phyloP scores from a whole-genome alignment of 2,888 invertebrate species.

The Allophyes oxyacanthae region DNA sequence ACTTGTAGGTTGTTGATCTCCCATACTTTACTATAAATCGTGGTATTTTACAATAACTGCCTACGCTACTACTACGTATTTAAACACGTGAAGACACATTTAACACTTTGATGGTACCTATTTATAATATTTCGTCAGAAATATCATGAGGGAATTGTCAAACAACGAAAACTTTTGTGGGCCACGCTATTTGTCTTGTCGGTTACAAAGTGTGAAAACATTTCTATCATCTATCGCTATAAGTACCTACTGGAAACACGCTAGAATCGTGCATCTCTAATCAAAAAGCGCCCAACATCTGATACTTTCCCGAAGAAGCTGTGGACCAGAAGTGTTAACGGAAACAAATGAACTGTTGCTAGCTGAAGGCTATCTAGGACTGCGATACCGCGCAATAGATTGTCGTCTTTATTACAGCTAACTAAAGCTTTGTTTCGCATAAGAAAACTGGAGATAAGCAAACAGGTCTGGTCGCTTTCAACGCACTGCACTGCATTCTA shows the following conservation, averaged over 20 bases:
- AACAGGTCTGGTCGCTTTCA: slow-evolving; percentile 83
- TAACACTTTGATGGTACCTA: slow-evolving; percentile 65
- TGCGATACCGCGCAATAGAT: slow-evolving; percentile 47
- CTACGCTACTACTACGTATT: slow-evolving; percentile 42
- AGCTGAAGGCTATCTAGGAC: slow-evolving; percentile 77
- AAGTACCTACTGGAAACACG: too few relatives aligned
- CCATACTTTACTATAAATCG: slow-evolving; percentile 65
- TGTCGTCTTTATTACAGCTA: slow-evolving; percentile 51
- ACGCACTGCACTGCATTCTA: slow-evolving; percentile 81
- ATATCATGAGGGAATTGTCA: slow-evolving; percentile 54
- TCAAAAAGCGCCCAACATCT: slow-evolving; percentile 77
- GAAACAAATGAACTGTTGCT: slow-evolving; percentile 86
- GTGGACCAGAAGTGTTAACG: slow-evolving; percentile 81
- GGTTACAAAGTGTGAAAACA: slow-evolving; percentile 61
- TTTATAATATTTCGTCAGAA: slow-evolving; percentile 68
- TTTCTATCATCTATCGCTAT: slow-evolving; percentile 49
- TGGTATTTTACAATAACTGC: slow-evolving; percentile 58
- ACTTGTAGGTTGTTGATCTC: slow-evolving; percentile 43
- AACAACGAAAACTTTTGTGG: slow-evolving; percentile 57
- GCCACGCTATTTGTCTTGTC: slow-evolving; percentile 67
- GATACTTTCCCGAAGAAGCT: slow-evolving; percentile 80
- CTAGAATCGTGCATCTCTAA: slow-evolving; percentile 79
- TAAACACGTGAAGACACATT: slow-evolving; percentile 67
- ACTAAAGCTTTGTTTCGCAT: slow-evolving; percentile 64
- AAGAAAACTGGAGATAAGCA: slow-evolving; percentile 68